These are phyloP conservation scores for Mugil cephalus DNA, from an alignment of 2,113 vertebrate genomes.

Conservation along the genomic window DNA sequence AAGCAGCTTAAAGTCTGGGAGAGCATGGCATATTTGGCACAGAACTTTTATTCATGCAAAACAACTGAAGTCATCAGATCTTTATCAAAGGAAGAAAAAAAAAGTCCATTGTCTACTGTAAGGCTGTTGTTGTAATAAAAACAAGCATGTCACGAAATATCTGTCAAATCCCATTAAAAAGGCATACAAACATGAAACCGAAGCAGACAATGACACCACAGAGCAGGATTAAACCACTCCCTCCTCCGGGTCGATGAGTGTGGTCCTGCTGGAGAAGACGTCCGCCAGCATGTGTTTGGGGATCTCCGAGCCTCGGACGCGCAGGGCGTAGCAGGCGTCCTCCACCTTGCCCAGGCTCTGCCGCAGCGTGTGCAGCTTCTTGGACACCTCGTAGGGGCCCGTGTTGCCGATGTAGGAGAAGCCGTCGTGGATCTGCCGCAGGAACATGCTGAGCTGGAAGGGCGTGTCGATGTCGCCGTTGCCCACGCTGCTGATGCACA, in stretches of 20 bases:
- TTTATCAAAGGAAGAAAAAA: slow-evolving; percentile 44
- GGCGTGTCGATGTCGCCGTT: slow-evolving; percentile 97
- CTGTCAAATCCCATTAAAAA: slow-evolving; percentile 37
- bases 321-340: slow-evolving; percentile 94
- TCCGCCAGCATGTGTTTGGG: slow-evolving; percentile 98
- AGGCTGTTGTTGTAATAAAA: slow-evolving; percentile 25
- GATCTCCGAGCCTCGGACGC: slow-evolving; percentile 95
- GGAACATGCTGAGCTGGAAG: slow-evolving; percentile 95
- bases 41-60: slow-evolving; percentile 71
- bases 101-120: slow-evolving; percentile 26
- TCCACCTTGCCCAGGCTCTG: slow-evolving; percentile 97
- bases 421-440: slow-evolving; percentile 94
- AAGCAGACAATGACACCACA: slow-evolving; percentile 4
- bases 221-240: slow-evolving; percentile 81
- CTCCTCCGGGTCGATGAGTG: slow-evolving; percentile 93
- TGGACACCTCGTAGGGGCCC: slow-evolving; percentile 96
- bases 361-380: slow-evolving; percentile 94
- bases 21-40: slow-evolving; percentile 52
- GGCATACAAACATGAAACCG: slow-evolving; percentile 24
- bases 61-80: slow-evolving; percentile 54
- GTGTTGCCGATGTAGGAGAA: slow-evolving; percentile 98
- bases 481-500: slow-evolving; percentile 97
- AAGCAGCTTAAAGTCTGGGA: slow-evolving; percentile 26
- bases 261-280: slow-evolving; percentile 90
- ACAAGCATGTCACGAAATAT: slow-evolving; percentile 25